Evolutionary conservation across 2,888 invertebrate genomes (phyloP), one percentile per base, ranked within the genome.

Genomic region (Eupithecia pulchellata): DNA sequence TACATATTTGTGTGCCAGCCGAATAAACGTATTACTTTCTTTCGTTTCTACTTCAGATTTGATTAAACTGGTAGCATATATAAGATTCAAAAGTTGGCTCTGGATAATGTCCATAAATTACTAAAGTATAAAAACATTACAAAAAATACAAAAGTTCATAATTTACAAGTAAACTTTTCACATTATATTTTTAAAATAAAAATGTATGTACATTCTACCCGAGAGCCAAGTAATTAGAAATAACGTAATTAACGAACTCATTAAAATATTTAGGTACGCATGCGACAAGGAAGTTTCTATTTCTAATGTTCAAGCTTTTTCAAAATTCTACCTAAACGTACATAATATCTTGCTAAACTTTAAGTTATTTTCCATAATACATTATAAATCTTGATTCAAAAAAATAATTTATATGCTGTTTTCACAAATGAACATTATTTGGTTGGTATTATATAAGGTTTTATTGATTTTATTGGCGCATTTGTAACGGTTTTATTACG

Each of bases 261-360:
- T 71, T 71, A 58, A 77, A 77, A 79, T 72, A 74, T 74, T 76
- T 81, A n/a, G n/a, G n/a, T 82, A 80, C 84, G 86, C 87, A 88
- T 87, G 87, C 86, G 86, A 80, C 85, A 80, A 69, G 62, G 63
- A 58, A 71, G 57, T 69, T 72, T 42, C 71, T 63, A 34, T 36
- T 29, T 20, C 34, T 9, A 25, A 20, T 34, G 60, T 61, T 13
- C 0, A n/a, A 42, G 20, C 0, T n/a, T 58, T 60, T 30, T 32
- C n/a, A 27, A 47, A 20, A 5, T 42, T 3, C 2, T 47, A 47
- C 20, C 20, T 20, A 20, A 20, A 47, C 0, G n/a, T n/a, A 20
- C n/a, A 47, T 9, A 47, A 47, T 6, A 42, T 20, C n/a, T 20
- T 42, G n/a, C 47, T 20, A 42, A n/a, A 20, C 8, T 42, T 47